A percentile compares a stretch with the other conserved stretches of the same genome.
Evolutionary conservation across 2,113 vertebrate genomes (phyloP).

Genomic region (Crotalus helleri): DNA sequence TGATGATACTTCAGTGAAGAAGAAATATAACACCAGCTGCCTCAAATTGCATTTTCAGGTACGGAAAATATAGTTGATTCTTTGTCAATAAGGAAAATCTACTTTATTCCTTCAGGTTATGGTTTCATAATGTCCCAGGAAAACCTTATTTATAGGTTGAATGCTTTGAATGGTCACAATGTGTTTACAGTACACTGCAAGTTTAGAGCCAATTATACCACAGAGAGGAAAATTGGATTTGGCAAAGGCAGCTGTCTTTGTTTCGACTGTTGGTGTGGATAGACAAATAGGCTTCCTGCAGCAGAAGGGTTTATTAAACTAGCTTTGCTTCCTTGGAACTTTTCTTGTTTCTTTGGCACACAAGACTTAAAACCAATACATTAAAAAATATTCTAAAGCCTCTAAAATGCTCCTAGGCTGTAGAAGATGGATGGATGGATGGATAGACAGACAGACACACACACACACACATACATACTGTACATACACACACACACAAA

Average conservation of each 20-base stretch:
- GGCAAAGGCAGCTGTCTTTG: not conserved
- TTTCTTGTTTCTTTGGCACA: not conserved
- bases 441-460: no score
- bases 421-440: not conserved
- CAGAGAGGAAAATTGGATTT: not conserved
- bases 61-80: conserved; percentile 21
- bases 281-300: conserved; percentile 2
- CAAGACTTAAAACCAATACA: not conserved
- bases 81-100: conserved; percentile 22
- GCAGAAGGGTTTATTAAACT: not conserved
- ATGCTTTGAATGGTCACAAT: conserved; percentile 9
- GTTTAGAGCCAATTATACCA: not conserved
- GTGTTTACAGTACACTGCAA: not conserved
- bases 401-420: not conserved
- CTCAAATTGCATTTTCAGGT: conserved; percentile 4
- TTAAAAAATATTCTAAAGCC: not conserved
- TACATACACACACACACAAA: no score
- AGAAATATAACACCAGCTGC: not conserved
- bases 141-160: conserved; percentile 6
- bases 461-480: no score
- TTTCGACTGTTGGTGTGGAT: not conserved
- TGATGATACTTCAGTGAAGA: not conserved
- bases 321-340: not conserved
- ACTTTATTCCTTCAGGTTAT: not conserved
- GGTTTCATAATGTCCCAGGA: not conserved